Evolutionary conservation across 2,113 vertebrate species (phyloP).

Genomic region (Xenotilapia leptura): DNA sequence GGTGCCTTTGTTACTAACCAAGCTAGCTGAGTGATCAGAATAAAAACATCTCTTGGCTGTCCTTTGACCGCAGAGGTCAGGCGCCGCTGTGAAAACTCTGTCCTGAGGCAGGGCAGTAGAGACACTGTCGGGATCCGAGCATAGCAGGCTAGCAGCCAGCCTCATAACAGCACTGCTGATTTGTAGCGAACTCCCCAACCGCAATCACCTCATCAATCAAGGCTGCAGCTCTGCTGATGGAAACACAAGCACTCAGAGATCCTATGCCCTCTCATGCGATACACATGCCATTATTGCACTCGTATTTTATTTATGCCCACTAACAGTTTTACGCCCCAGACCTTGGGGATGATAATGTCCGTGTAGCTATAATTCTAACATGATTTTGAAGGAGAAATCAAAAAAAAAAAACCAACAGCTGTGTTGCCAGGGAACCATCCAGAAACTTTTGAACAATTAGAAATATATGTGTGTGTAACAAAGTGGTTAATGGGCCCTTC

Average conservation of each 20-base stretch:
- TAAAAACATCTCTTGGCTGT: background rate
- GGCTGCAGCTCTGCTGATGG: conserved; percentile 53
- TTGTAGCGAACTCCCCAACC: conserved; percentile 50
- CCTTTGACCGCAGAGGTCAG: conserved; percentile 35
- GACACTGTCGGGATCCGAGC: conserved; percentile 20
- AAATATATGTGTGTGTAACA: background rate
- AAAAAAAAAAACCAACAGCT: background rate
- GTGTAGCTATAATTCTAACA: conserved; percentile 45
- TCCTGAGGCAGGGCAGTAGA: conserved; percentile 24
- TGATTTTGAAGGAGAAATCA: conserved; percentile 41
- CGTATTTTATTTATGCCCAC: conserved; percentile 54
- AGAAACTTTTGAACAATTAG: conserved; percentile 8
- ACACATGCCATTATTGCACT: conserved; percentile 52
- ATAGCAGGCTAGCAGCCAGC: conserved; percentile 16
- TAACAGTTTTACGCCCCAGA: conserved; percentile 51
- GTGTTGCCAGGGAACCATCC: background rate
- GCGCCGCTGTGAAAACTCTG: conserved; percentile 3
- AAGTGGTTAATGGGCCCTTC: conserved; percentile 14
- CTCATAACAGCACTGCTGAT: conserved; percentile 56
- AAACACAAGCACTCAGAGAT: conserved; percentile 53
- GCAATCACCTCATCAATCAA: conserved; percentile 65
- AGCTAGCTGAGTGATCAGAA: conserved; percentile 21
- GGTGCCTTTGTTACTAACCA: background rate
- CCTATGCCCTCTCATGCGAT: conserved; percentile 42
- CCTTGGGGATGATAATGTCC: conserved; percentile 50